Percentiles rank a stretch among this genome's conserved stretches.
These are phyloP conservation scores for Sebastes matsubarae DNA, from an alignment of 2,797 vertebrate genomes.

Conservation along the genomic window DNA sequence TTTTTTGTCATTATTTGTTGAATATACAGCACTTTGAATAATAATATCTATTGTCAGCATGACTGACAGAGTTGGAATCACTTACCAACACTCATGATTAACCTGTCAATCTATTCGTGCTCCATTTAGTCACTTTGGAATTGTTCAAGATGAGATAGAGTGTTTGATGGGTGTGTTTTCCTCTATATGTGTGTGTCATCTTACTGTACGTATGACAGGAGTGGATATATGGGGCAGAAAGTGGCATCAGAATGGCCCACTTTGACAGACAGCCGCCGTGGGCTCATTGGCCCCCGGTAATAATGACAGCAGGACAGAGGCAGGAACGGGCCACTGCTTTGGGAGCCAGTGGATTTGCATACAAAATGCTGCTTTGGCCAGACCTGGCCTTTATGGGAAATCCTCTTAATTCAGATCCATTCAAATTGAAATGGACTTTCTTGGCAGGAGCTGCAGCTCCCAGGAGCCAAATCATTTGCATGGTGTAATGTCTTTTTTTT, in stretches of 20 bases:
- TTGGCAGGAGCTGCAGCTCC: conserved; percentile 76
- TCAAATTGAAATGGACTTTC: conserved; percentile 85
- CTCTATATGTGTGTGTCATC: neutral
- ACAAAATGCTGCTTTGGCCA: conserved; percentile 81
- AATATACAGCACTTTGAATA: neutral
- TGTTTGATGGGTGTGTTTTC: neutral
- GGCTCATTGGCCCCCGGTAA: conserved; percentile 52
- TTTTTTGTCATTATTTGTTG: conserved; percentile 15
- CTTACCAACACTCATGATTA: neutral
- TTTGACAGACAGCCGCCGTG: conserved; percentile 68
- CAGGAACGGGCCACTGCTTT: conserved; percentile 59
- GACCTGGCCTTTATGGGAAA: conserved; percentile 81
- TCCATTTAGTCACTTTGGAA: conserved; percentile 18
- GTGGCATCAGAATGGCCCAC: conserved; percentile 24
- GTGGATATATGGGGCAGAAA: conserved; percentile 32
- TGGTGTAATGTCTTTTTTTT: conserved; percentile 74
- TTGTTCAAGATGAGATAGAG: neutral
- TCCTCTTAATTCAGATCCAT: conserved; percentile 86
- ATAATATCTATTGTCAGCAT: neutral
- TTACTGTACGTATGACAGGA: conserved; percentile 28
- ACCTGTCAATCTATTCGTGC: neutral
- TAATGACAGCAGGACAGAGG: conserved; percentile 70
- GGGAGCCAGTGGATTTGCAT: conserved; percentile 80
- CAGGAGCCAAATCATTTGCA: conserved; percentile 83
- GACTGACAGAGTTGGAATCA: conserved; percentile 6